Conservation (phyloP, 2,797 vertebrate genomes). For the Synanceia verrucosa region DNA sequence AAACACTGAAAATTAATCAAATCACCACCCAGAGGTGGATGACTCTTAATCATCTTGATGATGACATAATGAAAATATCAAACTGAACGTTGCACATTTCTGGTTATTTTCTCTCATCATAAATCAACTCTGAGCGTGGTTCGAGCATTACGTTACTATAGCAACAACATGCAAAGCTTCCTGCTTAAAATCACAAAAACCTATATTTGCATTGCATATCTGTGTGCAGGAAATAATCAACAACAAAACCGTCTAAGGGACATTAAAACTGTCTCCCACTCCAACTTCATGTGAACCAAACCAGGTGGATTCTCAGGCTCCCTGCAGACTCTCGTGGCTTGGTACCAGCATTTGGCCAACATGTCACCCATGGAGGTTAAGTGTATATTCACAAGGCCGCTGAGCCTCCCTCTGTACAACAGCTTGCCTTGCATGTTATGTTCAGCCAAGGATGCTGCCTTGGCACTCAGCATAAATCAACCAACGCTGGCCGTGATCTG, state of each 20-base stretch:
- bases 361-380: constrained; percentile 41
- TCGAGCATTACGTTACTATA: constrained; percentile 20
- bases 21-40: constrained; percentile 17
- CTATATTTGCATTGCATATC: constrained; percentile 41
- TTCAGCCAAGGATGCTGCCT: constrained; percentile 1
- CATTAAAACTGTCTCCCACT: neutral
- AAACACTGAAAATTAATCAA: constrained; percentile 18
- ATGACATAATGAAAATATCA: constrained; percentile 11
- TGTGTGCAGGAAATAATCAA: neutral
- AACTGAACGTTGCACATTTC: no score
- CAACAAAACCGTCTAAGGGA: neutral
- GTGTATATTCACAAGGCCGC: constrained; percentile 16
- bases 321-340: neutral
- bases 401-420: constrained; percentile 28
- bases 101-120: neutral
- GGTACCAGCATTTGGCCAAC: constrained; percentile 8
- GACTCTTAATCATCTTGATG: constrained; percentile 15
- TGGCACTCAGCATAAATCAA: neutral
- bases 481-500: neutral
- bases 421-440: constrained; percentile 6
- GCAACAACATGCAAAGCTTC: constrained; percentile 28
- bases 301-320: neutral
- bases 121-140: neutral
- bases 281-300: neutral
- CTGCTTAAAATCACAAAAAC: constrained; percentile 24